A percentile compares a stretch with the other conserved stretches of the same genome.
These are phyloP conservation scores for Brenthis daphne DNA, from an alignment of 2,888 invertebrate species.

Conservation along the genomic window DNA sequence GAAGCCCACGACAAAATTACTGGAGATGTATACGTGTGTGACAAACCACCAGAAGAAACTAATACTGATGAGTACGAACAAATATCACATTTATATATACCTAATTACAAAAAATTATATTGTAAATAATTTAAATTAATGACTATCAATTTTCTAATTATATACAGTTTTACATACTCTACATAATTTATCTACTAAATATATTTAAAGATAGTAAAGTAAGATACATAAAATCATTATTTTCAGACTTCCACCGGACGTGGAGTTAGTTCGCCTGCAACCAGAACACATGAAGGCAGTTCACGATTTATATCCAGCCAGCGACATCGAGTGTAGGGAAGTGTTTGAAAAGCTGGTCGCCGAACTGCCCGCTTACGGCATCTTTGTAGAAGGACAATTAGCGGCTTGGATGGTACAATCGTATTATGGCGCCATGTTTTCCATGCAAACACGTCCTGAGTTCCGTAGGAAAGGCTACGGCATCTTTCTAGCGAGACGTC, in stretches of 20 bases:
- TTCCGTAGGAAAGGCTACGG: conserved; percentile 89
- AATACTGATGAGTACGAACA: conserved; percentile 81
- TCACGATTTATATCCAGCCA: conserved; percentile 93
- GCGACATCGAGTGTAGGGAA: conserved; percentile 93
- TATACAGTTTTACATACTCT: too few relatives aligned
- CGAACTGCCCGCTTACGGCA: conserved; percentile 90
- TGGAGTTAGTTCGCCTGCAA: conserved; percentile 88
- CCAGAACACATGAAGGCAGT: conserved; percentile 91
- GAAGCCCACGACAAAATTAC: conserved; percentile 90
- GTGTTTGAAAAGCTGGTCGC: conserved; percentile 90
- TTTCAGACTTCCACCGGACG: conserved; percentile 84
- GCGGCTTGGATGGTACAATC: conserved; percentile 96
- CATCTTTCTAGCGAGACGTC: conserved; percentile 86
- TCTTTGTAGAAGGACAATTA: conserved; percentile 88
- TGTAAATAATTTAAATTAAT: too few relatives aligned
- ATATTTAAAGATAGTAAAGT: not conserved
- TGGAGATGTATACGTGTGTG: conserved; percentile 90
- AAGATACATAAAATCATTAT: not conserved
- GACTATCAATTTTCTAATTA: too few relatives aligned
- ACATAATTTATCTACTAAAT: not conserved
- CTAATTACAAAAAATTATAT: too few relatives aligned
- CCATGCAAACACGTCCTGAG: conserved; percentile 93
- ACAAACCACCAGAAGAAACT: conserved; percentile 83
- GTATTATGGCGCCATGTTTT: conserved; percentile 95
- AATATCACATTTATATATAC: not conserved